Evolutionary conservation across 2,797 vertebrate species (phyloP), one percentile per base, ranked within the genome.

Genomic region (Sebastes cheni): DNA sequence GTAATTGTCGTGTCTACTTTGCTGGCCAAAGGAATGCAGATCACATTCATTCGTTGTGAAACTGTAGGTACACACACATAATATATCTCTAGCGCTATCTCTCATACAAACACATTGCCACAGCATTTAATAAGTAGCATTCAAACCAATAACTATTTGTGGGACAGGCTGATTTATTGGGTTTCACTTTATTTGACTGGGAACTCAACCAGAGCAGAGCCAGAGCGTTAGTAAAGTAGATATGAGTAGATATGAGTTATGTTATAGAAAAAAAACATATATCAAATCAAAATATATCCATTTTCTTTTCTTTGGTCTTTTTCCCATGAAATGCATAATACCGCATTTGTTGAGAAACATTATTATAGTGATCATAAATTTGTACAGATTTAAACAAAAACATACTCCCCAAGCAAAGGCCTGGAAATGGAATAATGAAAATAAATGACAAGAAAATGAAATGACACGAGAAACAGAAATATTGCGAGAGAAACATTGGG

Each of bases 11-110:
- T 77, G 64, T 71, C 55, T 18, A 27, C 56, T 14, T 27, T 29
- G 25, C 25, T 7, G 55, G 23, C 23, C 75, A 84, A 77, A 81
- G 71, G 73, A 78, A 84, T 69, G 83, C 79, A 34, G 29, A 54
- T 60, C 22, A 8, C 36, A 65, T 66, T 66, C 36, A 46, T 46
- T 80, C 22, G 66, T 74, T 76, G 66, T 58, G 27, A 64, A 58
- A 79, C 32, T 71, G 46, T 32, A 60, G 27, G 18, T 29, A 59
- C 68, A 72, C 25, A 29, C 10, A 55, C n/a, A n/a, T 56, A 42
- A 42, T 7, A 42, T 42, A 42, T 42, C 42, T 46, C 6, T 46
- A 46, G 42, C 16, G 42, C 42, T 46, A 18, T 18, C 42, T 46
- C 42, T 46, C 42, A 46, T 46, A 18, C 42, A 58, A 27, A 59